Evolutionary conservation across 2,797 vertebrate genomes (phyloP).

Genomic region (Clarias fuscus): DNA sequence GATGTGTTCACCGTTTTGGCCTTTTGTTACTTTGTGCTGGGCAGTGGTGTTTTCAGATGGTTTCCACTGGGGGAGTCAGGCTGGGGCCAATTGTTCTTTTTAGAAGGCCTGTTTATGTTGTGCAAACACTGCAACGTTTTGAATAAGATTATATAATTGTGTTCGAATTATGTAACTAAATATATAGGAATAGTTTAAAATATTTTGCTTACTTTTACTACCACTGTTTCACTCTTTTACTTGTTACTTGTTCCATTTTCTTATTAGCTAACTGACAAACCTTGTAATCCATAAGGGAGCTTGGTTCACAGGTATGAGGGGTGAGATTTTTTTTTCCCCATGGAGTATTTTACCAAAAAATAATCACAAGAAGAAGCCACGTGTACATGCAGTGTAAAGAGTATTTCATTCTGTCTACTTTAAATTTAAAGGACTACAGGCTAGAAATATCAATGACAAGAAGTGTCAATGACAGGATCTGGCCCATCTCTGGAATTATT

Average conservation of each 20-base stretch:
- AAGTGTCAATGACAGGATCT: too few relatives aligned
- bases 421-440: neutral
- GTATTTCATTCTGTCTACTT: too few relatives aligned
- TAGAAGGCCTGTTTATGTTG: neutral
- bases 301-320: neutral
- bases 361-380: neutral
- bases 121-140: neutral
- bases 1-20: neutral
- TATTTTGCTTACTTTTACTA: neutral
- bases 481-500: neutral
- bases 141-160: neutral
- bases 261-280: neutral
- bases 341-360: neutral
- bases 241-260: neutral
- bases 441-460: neutral
- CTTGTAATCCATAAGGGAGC: neutral
- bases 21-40: slow-evolving; percentile 6
- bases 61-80: neutral
- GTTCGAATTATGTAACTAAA: neutral
- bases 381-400: neutral
- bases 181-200: neutral
- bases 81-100: neutral
- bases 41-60: neutral
- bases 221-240: neutral
- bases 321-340: neutral